A percentile compares a stretch with the other conserved stretches of the same genome.
These are phyloP conservation scores for Cryptocheilus praepositus DNA, from an alignment of 2,888 invertebrate species.

Conservation along the genomic window DNA sequence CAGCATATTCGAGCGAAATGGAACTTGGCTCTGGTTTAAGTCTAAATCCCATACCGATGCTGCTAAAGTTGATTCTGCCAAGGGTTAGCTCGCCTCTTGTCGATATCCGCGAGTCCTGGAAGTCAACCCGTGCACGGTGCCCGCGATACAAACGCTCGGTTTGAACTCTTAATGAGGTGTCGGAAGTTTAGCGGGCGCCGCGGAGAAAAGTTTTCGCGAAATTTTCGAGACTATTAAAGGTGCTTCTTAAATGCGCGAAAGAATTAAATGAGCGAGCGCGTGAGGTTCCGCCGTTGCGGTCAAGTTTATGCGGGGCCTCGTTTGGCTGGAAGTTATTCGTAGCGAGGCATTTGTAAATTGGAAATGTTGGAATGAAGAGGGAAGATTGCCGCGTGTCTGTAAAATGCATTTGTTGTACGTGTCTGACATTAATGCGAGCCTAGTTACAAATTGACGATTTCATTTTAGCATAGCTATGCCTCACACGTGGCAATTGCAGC, in stretches of 20 bases:
- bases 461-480: too few relatives aligned
- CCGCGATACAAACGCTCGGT: constrained; percentile 2
- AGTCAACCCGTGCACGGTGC: background rate
- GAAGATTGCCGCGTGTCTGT: too few relatives aligned
- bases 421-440: too few relatives aligned
- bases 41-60: constrained; percentile 29
- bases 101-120: constrained; percentile 19
- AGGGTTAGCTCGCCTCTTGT: constrained; percentile 38
- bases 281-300: too few relatives aligned
- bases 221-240: constrained; percentile 10
- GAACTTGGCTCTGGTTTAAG: constrained; percentile 45
- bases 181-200: background rate
- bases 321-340: too few relatives aligned
- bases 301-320: too few relatives aligned
- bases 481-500: too few relatives aligned
- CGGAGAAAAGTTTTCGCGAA: background rate
- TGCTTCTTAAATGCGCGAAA: background rate
- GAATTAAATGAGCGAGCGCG: background rate
- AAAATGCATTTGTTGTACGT: too few relatives aligned
- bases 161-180: background rate
- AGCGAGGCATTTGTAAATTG: too few relatives aligned
- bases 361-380: too few relatives aligned
- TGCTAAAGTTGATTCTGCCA: constrained; percentile 42
- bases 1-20: constrained; percentile 36
- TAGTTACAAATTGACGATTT: too few relatives aligned